Base-by-base conservation (phyloP, 2,113 vertebrate species). In the Xerus inauris region DNA sequence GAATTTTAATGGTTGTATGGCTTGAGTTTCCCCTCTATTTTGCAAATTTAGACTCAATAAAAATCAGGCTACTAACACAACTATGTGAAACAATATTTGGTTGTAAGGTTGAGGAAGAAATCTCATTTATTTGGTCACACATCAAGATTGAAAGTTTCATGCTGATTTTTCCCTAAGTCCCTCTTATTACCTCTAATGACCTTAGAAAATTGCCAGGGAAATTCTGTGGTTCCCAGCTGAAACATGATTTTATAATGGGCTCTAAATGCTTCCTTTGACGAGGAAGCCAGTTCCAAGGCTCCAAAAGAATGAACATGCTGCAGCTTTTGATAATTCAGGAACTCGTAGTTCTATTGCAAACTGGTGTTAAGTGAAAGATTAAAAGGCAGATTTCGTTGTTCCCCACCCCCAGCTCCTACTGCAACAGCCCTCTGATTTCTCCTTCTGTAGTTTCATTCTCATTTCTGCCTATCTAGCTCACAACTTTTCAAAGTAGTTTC, bases 301-400 rank as follows among this genome's bases (percentile, higher is more conserved):
- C 71, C 49, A 64, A 93, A 96, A 94, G 64, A 79, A 93, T 92
- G 94, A 93, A 51, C 94, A 97, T 82, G 35, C 73, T 84, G 95
- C 79, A 89, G 80, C 64, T 69, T 83, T 95, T 91, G 86, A 95
- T 81, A 95, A 94, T 85, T 94, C 90, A 77, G 95, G 94, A 93
- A 94, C 96, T 79, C 42, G 0, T 14, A 62, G 93, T 93, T 96
- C 96, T 92, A 8, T 51, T 62, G 57, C 91, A 96, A 87, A 96
- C 75, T 87, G 92, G 30, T 84, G 75, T 67, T 87, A 69, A 76
- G 42, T 54, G 86, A 88, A 92, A 95, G 80, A 97, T 17, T 47
- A n/a, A 81, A 64, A 91, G 71, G 67, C 89, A 94, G 87, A 96
- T 94, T 95, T 84, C 59, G 19, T 65, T 49, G 19, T 77, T 77